phyloP scores from a whole-genome alignment of 2,888 invertebrate species.

The Pyrgus malvae region DNA sequence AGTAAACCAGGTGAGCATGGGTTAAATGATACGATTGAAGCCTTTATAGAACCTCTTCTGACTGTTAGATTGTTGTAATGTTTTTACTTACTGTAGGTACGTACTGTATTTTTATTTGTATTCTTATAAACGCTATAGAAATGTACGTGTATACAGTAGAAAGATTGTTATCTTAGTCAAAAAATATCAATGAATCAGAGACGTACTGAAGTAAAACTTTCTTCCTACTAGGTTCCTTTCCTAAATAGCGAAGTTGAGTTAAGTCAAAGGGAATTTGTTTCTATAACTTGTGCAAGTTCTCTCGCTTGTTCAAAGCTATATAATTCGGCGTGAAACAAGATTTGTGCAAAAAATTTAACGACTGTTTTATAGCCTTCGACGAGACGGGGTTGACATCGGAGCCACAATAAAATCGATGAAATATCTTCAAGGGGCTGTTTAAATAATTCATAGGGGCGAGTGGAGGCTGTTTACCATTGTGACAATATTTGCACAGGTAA shows the following conservation, averaged over 20 bases:
- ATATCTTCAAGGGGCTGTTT: constrained; percentile 69
- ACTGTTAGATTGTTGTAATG: constrained; percentile 15
- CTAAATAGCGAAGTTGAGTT: too few relatives aligned
- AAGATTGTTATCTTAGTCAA: too few relatives aligned
- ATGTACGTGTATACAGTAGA: too few relatives aligned
- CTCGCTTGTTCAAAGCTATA: constrained; percentile 23
- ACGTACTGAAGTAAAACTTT: too few relatives aligned
- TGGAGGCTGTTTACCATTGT: constrained; percentile 40
- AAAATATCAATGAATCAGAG: too few relatives aligned
- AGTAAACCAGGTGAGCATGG: constrained; percentile 75
- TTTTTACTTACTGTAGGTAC: constrained; percentile 5
- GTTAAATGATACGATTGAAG: constrained; percentile 56
- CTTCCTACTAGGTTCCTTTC: too few relatives aligned
- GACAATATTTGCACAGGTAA: constrained; percentile 62
- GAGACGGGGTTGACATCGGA: constrained; percentile 79
- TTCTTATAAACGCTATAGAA: too few relatives aligned
- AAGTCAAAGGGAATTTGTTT: background rate
- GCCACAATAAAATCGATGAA: constrained; percentile 82
- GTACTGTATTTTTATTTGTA: background rate
- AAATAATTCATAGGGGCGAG: constrained; percentile 67
- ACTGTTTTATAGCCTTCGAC: constrained; percentile 66
- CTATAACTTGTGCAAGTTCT: background rate
- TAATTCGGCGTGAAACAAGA: constrained; percentile 57
- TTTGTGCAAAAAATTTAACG: constrained; percentile 63
- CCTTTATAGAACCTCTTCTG: constrained; percentile 37